These are phyloP conservation scores for Serinus canaria DNA, from an alignment of 2,113 vertebrate species.

Conservation along the genomic window DNA sequence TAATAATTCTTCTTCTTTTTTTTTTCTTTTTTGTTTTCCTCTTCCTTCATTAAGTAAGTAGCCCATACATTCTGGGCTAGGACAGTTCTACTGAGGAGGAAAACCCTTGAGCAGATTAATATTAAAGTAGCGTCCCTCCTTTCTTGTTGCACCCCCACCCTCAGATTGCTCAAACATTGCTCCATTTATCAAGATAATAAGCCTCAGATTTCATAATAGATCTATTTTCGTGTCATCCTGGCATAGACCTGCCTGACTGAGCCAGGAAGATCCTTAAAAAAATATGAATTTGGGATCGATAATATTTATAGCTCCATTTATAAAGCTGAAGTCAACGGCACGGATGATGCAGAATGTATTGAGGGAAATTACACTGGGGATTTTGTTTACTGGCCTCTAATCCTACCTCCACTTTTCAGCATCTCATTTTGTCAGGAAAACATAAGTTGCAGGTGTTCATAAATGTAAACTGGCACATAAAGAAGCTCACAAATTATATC, in stretches of 20 bases:
- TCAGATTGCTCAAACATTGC: neutral
- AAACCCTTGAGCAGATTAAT: neutral
- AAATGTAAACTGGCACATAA: neutral
- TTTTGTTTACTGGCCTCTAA: slow-evolving; percentile 18
- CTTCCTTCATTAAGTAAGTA: neutral
- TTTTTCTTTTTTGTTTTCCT: neutral
- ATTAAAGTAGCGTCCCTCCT: neutral
- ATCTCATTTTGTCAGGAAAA: neutral
- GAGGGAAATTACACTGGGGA: neutral
- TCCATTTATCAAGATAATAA: slow-evolving; percentile 37
- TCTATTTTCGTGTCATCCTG: slow-evolving; percentile 29
- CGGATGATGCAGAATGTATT: slow-evolving; percentile 11
- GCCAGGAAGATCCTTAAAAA: slow-evolving; percentile 30
- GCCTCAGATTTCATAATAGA: neutral
- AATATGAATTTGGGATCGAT: slow-evolving; percentile 33
- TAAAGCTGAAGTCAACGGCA: slow-evolving; percentile 33
- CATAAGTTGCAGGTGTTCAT: slow-evolving; percentile 12
- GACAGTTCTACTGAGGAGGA: neutral
- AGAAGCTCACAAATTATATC: neutral
- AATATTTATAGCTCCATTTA: slow-evolving; percentile 44
- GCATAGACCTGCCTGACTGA: neutral
- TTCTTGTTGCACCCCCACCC: neutral
- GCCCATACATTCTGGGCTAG: neutral
- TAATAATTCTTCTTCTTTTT: neutral
- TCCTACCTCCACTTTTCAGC: neutral